Conservation (phyloP, 2,888 invertebrate species). For the Dynastes tityus region DNA sequence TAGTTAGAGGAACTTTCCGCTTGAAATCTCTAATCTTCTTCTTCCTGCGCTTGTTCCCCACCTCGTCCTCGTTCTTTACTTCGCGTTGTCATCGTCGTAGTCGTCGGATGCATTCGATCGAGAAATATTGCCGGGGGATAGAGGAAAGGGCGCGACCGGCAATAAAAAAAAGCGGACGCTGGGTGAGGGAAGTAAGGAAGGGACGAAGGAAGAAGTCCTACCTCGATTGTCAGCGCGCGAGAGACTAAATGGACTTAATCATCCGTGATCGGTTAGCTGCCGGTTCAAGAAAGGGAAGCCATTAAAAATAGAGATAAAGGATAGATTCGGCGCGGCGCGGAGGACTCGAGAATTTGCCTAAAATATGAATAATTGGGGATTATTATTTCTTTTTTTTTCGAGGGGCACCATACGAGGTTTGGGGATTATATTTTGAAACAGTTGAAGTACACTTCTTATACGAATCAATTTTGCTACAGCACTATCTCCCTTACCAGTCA, state of each 20-base stretch:
- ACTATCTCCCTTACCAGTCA: no score
- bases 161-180: constrained; percentile 12
- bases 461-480: no score
- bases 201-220: constrained; percentile 28
- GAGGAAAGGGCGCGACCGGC: constrained; percentile 20
- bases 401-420: neutral
- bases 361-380: neutral
- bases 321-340: neutral
- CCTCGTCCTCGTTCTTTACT: no score
- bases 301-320: constrained; percentile 43
- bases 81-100: constrained; percentile 8
- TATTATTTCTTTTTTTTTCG: neutral
- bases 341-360: constrained; percentile 5
- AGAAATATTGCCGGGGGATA: constrained; percentile 48
- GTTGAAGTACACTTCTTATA: no score
- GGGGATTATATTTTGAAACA: no score
- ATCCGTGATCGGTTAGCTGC: constrained; percentile 38
- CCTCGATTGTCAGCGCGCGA: constrained; percentile 38
- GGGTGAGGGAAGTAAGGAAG: no score
- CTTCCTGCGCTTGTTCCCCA: neutral
- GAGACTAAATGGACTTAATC: constrained; percentile 46
- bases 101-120: constrained; percentile 46
- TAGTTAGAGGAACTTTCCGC: constrained; percentile 15
- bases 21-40: constrained; percentile 36
- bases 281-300: constrained; percentile 22